These are phyloP conservation scores for Palaemon carinicauda DNA, from an alignment of 1,140 invertebrate species.

Conservation along the genomic window DNA sequence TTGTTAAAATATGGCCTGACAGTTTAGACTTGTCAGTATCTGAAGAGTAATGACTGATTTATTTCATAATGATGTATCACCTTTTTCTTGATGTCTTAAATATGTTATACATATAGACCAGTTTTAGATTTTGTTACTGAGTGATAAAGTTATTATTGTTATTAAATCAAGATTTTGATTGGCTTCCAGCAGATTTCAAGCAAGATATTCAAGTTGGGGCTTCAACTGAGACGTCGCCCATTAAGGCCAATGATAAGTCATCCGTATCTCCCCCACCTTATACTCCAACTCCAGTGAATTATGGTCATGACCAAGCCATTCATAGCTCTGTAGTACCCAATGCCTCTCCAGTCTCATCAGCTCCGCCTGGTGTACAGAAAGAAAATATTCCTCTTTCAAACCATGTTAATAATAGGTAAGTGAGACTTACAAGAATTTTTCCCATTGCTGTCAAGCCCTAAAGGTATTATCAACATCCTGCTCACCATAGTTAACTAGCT, in stretches of 20 bases:
- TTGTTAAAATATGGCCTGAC: neutral
- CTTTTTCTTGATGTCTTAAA: too few relatives aligned
- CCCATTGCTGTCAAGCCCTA: too few relatives aligned
- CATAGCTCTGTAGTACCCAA: neutral
- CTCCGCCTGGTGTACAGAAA: constrained; percentile 28
- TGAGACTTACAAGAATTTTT: too few relatives aligned
- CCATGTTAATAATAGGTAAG: constrained; percentile 47
- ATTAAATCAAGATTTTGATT: too few relatives aligned
- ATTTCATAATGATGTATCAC: too few relatives aligned
- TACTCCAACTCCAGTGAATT: neutral
- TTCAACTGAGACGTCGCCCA: neutral
- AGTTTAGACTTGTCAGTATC: neutral
- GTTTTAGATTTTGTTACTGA: too few relatives aligned
- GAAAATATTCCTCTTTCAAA: constrained; percentile 48
- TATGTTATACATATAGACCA: too few relatives aligned
- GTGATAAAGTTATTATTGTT: too few relatives aligned
- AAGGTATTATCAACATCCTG: too few relatives aligned
- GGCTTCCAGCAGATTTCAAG: too few relatives aligned
- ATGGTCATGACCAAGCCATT: neutral
- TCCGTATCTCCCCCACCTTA: neutral
- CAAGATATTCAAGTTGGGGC: neutral
- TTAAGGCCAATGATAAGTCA: neutral
- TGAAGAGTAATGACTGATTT: too few relatives aligned
- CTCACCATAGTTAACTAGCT: too few relatives aligned
- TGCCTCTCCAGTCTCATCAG: constrained; percentile 11